Conservation (phyloP, 2,888 invertebrate genomes). For the Girardia tigrina region DNA sequence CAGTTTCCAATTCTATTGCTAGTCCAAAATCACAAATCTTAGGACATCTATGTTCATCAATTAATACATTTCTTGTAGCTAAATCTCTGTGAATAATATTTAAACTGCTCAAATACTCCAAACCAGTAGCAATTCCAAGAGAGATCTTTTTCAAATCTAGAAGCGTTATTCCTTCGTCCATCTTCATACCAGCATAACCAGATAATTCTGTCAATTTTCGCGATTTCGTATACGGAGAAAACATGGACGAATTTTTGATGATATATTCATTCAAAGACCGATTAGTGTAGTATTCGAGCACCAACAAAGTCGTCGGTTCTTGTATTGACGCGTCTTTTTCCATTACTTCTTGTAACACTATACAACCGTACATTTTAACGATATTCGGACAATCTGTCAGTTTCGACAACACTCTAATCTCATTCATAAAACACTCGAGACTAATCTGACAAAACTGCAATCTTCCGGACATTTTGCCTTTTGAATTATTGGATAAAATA, state of each 20-base stretch:
- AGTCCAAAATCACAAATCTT: constrained; percentile 30
- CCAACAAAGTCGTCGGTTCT: neutral
- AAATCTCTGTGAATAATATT: constrained; percentile 28
- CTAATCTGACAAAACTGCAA: constrained; percentile 19
- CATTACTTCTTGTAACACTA: neutral
- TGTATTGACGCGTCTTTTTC: neutral
- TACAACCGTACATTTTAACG: constrained; percentile 17
- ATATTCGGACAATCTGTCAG: neutral
- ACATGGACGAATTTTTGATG: neutral
- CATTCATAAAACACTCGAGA: constrained; percentile 26
- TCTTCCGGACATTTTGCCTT: neutral
- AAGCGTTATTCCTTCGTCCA: neutral
- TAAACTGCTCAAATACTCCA: neutral
- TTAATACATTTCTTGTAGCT: constrained; percentile 28
- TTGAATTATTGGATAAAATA: neutral
- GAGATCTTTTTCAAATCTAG: constrained; percentile 16
- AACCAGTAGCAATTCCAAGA: constrained; percentile 21
- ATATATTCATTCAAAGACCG: neutral
- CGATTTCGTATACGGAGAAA: neutral
- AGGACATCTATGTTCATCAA: neutral
- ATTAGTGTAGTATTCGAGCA: neutral
- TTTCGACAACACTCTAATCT: constrained; percentile 8
- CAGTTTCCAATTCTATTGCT: neutral
- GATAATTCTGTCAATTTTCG: neutral
- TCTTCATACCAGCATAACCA: constrained; percentile 11